Evolutionary conservation across 92 coral and sea anemone species (phyloP).

Genomic region (Muricea muricata): DNA sequence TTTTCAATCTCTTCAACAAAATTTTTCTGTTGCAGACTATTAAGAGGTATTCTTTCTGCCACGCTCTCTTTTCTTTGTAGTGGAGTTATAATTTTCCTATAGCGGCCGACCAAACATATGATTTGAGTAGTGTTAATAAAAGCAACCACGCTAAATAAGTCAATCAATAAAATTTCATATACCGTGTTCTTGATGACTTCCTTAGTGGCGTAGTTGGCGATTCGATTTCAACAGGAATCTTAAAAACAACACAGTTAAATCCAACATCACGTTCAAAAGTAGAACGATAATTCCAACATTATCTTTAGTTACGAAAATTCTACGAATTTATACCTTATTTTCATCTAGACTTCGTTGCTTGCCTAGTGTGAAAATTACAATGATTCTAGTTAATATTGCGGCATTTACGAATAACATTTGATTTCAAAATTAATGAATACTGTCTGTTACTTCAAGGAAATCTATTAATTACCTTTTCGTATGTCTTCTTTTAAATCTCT

Average conservation of each 20-base stretch:
- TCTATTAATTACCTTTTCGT: neutral
- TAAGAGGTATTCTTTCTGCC: neutral
- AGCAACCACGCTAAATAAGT: neutral
- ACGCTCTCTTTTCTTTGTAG: neutral
- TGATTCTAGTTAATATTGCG: neutral
- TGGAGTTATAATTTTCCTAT: neutral
- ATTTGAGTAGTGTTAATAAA: neutral
- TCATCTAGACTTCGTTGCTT: neutral
- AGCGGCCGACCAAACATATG: neutral
- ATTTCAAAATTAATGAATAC: too few relatives aligned
- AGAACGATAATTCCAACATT: neutral
- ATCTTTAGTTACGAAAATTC: neutral
- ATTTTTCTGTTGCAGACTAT: slow-evolving; percentile 22
- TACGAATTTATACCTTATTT: neutral
- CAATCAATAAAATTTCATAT: neutral
- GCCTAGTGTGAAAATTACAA: neutral
- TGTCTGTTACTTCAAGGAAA: too few relatives aligned
- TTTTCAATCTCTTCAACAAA: slow-evolving; percentile 15
- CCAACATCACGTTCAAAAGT: too few relatives aligned
- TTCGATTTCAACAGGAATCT: neutral
- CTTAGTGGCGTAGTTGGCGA: slow-evolving; percentile 32
- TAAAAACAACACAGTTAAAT: too few relatives aligned
- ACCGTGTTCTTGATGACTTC: slow-evolving; percentile 13
- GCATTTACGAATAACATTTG: too few relatives aligned
- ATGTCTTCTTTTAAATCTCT: slow-evolving; percentile 6